phyloP scores from a whole-genome alignment of 2,797 vertebrate genomes.

The Pantherophis alleghaniensis region DNA sequence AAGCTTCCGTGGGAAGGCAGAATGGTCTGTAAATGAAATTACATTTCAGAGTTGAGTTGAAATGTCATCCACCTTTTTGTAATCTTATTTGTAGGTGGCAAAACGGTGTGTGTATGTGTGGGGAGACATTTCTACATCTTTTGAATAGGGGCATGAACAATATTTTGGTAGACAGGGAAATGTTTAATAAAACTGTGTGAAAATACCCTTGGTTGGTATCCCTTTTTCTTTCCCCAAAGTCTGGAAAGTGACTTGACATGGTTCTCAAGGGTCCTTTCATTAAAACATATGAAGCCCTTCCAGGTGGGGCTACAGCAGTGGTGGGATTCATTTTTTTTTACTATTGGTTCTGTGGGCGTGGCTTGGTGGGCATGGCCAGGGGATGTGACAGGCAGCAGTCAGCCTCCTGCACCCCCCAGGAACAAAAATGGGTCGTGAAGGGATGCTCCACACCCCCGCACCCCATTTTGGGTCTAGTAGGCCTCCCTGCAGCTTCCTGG shows the following conservation, averaged over 20 bases:
- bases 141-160: neutral
- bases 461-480: no score
- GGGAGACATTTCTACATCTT: neutral
- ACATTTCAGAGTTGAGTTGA: neutral
- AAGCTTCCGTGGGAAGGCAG: neutral
- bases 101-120: neutral
- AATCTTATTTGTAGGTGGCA: neutral
- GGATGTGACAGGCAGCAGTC: no score
- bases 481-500: no score
- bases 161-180: neutral
- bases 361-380: no score
- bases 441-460: no score
- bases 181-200: neutral
- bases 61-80: neutral
- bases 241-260: neutral
- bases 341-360: no score
- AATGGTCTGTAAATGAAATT: neutral
- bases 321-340: no score
- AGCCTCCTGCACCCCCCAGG: no score
- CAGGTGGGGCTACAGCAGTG: neutral
- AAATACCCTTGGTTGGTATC: neutral
- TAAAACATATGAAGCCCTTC: neutral
- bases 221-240: neutral
- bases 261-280: neutral
- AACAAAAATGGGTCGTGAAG: no score